Base-by-base conservation (phyloP, 2,888 invertebrate species). In the Cryptus viduatorius region DNA sequence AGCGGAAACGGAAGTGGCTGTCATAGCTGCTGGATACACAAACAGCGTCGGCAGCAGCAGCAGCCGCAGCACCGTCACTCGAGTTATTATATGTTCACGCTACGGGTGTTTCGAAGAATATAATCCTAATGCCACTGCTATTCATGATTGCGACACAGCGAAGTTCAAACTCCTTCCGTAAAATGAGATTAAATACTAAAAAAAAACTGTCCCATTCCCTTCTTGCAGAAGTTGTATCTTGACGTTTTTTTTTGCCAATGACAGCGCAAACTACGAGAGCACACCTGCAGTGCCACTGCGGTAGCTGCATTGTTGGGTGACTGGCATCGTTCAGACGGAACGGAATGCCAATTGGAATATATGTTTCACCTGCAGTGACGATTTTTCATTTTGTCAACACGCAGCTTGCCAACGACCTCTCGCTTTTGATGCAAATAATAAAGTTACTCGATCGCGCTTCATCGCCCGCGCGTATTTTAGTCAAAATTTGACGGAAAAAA, bases 1-100 rank as follows among this genome's bases (percentile, higher is more conserved):
- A 91, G 84, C 93, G 93, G 93, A 93, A 93, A 90, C 93, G 93
- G 93, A 93, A 93, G 92, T 91, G 90, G 89, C 91, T 92, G 93
- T 93, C 93, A 93, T 91, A 93, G 90, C 92, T 56, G 84, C 78
- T 92, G 91, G 90, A 89, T 92, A 92, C 90, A 91, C 91, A 93
- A 92, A 93, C 91, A 91, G 72, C 88, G 86, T 88, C 86, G 88
- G 77, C 73, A 75, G 29, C 31, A 50, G 77, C 73, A 75, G 29
- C 31, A 50, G 65, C 50, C 76, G 16, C n/a, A 50, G 37, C 42
- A 24, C 24, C 31, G 75, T 61, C 69, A 65, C 73, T 79, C 78
- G 75, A 84, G 89, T 89, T 90, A 90, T 92, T 92, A 92, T 89
- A 92, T 90, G 90, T 93, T 92, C 91, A 91, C 90, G 92, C 90